phyloP scores from a whole-genome alignment of 2,113 vertebrate species.

The Campylomormyrus numenius region DNA sequence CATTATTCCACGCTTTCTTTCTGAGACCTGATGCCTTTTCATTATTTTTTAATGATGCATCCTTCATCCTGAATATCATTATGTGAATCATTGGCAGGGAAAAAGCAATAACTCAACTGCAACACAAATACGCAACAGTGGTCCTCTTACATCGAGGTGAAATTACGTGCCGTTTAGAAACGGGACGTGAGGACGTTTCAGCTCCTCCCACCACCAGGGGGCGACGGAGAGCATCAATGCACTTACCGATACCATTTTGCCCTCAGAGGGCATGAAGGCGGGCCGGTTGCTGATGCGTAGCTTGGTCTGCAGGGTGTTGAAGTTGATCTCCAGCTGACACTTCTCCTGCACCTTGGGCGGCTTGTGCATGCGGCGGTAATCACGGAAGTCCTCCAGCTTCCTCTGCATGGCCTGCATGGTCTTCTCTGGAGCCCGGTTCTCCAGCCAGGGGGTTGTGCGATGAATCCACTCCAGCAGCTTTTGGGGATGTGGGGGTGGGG shows the following conservation, averaged over 20 bases:
- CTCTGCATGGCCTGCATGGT: constrained; percentile 73
- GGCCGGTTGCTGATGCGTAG: constrained; percentile 72
- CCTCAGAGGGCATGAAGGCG: constrained; percentile 69
- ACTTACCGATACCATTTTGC: constrained; percentile 71
- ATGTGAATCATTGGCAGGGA: neutral
- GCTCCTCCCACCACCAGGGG: neutral
- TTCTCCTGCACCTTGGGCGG: constrained; percentile 84
- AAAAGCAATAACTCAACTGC: neutral
- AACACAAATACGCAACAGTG: neutral
- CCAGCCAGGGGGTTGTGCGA: constrained; percentile 77
- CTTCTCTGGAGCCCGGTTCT: constrained; percentile 73
- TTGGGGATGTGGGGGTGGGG: neutral
- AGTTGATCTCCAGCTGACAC: constrained; percentile 94
- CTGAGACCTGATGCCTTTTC: neutral
- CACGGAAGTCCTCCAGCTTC: constrained; percentile 78
- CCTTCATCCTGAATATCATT: neutral
- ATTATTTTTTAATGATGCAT: neutral
- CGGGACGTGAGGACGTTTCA: neutral
- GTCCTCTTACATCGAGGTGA: neutral
- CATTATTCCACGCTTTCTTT: neutral
- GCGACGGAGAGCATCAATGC: neutral
- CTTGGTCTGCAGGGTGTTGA: constrained; percentile 95
- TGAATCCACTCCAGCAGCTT: constrained; percentile 71
- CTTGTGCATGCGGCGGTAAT: constrained; percentile 76
- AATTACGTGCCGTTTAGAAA: neutral